phyloP scores from a whole-genome alignment of 1,140 invertebrate species.

The Orius insidiosus region DNA sequence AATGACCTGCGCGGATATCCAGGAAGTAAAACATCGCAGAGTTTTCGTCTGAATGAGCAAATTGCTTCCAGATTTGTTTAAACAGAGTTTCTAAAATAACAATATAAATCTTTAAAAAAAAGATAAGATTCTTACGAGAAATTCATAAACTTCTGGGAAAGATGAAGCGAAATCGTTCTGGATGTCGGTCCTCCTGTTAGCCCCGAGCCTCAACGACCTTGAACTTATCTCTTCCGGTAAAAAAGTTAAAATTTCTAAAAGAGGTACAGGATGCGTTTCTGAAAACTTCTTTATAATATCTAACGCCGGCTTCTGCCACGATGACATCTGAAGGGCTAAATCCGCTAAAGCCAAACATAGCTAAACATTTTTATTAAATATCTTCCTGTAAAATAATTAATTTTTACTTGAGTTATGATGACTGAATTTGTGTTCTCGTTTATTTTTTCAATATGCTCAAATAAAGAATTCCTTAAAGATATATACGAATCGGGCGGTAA shows the following conservation, averaged over 20 bases:
- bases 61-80: constrained; percentile 37
- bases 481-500: constrained; percentile 66
- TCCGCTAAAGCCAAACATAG: constrained; percentile 84
- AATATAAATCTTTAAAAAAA: constrained; percentile 1
- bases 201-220: constrained; percentile 65
- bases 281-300: constrained; percentile 61
- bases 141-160: constrained; percentile 47
- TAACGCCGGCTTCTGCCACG: constrained; percentile 76
- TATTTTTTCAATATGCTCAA: constrained; percentile 75
- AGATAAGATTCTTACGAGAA: constrained; percentile 39
- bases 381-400: constrained; percentile 2
- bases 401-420: constrained; percentile 66
- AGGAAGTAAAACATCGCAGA: constrained; percentile 61
- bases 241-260: constrained; percentile 82
- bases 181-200: constrained; percentile 73
- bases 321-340: constrained; percentile 79
- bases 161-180: constrained; percentile 52
- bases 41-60: constrained; percentile 38
- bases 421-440: constrained; percentile 61
- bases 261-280: constrained; percentile 46
- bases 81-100: constrained; percentile 39
- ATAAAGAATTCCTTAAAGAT: constrained; percentile 76
- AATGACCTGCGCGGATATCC: constrained; percentile 56
- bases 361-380: constrained; percentile 34
- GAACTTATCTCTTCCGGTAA: constrained; percentile 91